Evolutionary conservation across 2,113 vertebrate genomes (phyloP), one percentile per base, ranked within the genome.

Genomic region (Taxidea taxus): DNA sequence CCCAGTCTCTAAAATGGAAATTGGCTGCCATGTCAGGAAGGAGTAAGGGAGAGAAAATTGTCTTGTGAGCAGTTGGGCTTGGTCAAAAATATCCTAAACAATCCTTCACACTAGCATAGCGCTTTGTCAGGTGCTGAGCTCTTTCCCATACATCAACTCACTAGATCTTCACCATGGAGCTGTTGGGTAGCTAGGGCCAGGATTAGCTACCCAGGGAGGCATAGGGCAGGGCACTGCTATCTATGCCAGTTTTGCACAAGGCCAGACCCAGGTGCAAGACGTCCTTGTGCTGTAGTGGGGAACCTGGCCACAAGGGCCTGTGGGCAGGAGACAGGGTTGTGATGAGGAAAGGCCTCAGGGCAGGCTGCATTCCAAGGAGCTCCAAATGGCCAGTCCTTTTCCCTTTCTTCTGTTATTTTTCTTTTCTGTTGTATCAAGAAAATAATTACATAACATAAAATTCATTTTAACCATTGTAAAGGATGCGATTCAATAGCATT

Each of bases 31-130:
- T 81, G 60, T 91, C 58, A 96, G 93, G 83, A 97, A 97, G 86
- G 89, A 97, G 82, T 42, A 95, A 95, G 42, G 54, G 34, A 90
- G 62, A 97, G 70, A 96, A 97, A 97, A 97, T 91, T 96, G 94
- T 88, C 44, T 95, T 34, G 82, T 94, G 91, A 97, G 88, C 85
- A 97, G 83, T 95, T 96, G 14, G 42, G 44, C 88, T 70, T 81
- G 60, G 58, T 83, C 85, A 56, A 93, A 94, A 96, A 93, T 95
- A 97, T 78, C 37, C n/a, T 34, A 82, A 60, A 42, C 62, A 92
- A 91, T 95, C 85, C 82, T 86, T 97, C 72, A 82, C 64, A 42
- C 6, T 0, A 1, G 56, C 3, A 0, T 4, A 0, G 21, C 2
- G 7, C 95, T 70, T 49, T 77, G 85, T 72, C 4, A 1, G 66